A percentile compares a stretch with the other conserved stretches of the same genome.
These are phyloP conservation scores for Coremacera marginata DNA, from an alignment of 2,888 invertebrate species.

Conservation along the genomic window DNA sequence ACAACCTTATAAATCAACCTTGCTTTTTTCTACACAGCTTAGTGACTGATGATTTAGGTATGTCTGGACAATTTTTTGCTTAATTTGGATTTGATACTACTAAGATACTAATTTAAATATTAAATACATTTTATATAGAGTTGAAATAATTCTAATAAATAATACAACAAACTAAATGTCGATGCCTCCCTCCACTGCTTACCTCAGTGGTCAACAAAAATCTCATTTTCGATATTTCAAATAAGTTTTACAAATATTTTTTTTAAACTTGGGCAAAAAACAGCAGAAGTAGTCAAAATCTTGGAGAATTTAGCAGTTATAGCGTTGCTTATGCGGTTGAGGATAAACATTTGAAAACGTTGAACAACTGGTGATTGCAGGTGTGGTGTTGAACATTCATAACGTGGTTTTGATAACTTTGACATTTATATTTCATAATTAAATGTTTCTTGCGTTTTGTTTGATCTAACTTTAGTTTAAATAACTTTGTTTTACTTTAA, in stretches of 20 bases:
- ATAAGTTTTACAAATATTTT: background rate
- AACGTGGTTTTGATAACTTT: background rate
- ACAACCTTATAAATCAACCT: too few relatives aligned
- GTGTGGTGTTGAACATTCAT: background rate
- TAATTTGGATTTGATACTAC: too few relatives aligned
- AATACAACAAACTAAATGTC: too few relatives aligned
- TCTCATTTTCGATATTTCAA: too few relatives aligned
- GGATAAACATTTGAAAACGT: constrained; percentile 25
- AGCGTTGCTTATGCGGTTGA: background rate
- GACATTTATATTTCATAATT: background rate
- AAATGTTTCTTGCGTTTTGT: background rate
- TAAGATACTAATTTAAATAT: too few relatives aligned
- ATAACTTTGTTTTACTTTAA: constrained; percentile 10
- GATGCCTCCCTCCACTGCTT: background rate
- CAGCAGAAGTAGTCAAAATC: background rate
- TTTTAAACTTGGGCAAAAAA: background rate
- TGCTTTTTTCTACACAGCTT: too few relatives aligned
- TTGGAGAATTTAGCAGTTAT: too few relatives aligned
- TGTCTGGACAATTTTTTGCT: too few relatives aligned
- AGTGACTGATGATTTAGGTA: too few relatives aligned
- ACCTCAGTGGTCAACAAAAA: background rate
- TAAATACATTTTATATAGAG: too few relatives aligned
- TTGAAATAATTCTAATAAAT: too few relatives aligned
- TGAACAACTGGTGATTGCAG: background rate
- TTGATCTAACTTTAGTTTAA: background rate